phyloP scores from a whole-genome alignment of 1,140 invertebrate genomes.

The Antheraea mylitta region DNA sequence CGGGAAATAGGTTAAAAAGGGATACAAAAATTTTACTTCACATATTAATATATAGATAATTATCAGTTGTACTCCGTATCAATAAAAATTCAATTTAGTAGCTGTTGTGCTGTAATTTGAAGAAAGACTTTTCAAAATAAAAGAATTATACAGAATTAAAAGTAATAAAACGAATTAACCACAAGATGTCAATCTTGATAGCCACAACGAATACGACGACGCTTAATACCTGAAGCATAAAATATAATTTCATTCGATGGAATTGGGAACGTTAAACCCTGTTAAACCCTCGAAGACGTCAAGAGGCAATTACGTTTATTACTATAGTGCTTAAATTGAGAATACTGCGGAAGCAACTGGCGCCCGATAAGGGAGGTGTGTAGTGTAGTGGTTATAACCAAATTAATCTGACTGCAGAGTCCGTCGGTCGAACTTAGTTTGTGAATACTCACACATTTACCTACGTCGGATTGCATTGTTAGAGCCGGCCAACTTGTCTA shows the following conservation, averaged over 20 bases:
- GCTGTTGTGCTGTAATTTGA: no score
- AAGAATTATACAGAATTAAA: not conserved
- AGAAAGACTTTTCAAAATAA: no score
- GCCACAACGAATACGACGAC: not conserved
- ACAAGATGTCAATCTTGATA: not conserved
- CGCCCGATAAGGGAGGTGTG: not conserved
- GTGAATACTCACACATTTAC: slow-evolving; percentile 27
- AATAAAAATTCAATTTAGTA: no score
- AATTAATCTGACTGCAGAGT: slow-evolving; percentile 21
- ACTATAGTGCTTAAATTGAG: slow-evolving; percentile 1
- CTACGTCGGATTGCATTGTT: slow-evolving; percentile 37
- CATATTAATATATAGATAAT: no score
- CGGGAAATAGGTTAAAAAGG: no score
- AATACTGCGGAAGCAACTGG: not conserved
- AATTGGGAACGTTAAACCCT: not conserved
- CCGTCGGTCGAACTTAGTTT: slow-evolving; percentile 25
- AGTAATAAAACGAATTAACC: not conserved
- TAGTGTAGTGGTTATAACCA: slow-evolving; percentile 29
- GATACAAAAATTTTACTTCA: no score
- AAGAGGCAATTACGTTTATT: not conserved
- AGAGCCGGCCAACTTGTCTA: slow-evolving; percentile 9
- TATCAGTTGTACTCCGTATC: no score
- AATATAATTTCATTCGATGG: not conserved
- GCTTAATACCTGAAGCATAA: not conserved
- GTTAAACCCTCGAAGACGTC: not conserved